Percentiles rank a stretch among this genome's conserved stretches.
Conservation (phyloP, 1,140 invertebrate genomes). For the Drosophila saltans region DNA sequence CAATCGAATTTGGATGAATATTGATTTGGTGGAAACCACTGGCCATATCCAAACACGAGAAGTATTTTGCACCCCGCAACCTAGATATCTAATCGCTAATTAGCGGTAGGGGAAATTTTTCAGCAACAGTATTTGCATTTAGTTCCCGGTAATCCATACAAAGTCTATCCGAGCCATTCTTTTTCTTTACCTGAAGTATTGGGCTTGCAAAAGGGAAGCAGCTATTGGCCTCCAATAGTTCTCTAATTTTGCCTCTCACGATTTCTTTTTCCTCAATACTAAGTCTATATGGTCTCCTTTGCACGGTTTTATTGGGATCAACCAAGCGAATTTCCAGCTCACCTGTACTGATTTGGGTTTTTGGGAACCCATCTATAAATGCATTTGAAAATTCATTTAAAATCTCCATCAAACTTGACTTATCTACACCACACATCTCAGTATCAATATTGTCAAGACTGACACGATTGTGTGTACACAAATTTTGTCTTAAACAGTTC, state of each 20-base stretch:
- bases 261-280: too few species aligned
- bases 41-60: neutral
- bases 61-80: constrained; percentile 1
- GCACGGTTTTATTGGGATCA: too few species aligned
- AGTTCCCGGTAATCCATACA: neutral
- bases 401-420: neutral
- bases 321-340: too few species aligned
- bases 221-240: neutral
- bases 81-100: neutral
- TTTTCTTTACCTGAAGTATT: constrained; percentile 1
- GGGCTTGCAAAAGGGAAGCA: neutral
- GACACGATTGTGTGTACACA: neutral
- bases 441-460: constrained; percentile 15
- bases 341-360: too few species aligned
- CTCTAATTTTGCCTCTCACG: too few species aligned
- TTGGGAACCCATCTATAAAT: too few species aligned
- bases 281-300: too few species aligned
- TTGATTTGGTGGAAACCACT: constrained; percentile 3
- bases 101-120: neutral
- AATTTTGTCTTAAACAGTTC: too few species aligned
- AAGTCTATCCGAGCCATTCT: neutral
- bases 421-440: constrained; percentile 16
- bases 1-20: neutral
- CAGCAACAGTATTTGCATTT: constrained; percentile 6
- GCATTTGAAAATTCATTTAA: neutral